These are phyloP conservation scores for Leucophora obtusa DNA, from an alignment of 2,888 invertebrate species.

Conservation along the genomic window DNA sequence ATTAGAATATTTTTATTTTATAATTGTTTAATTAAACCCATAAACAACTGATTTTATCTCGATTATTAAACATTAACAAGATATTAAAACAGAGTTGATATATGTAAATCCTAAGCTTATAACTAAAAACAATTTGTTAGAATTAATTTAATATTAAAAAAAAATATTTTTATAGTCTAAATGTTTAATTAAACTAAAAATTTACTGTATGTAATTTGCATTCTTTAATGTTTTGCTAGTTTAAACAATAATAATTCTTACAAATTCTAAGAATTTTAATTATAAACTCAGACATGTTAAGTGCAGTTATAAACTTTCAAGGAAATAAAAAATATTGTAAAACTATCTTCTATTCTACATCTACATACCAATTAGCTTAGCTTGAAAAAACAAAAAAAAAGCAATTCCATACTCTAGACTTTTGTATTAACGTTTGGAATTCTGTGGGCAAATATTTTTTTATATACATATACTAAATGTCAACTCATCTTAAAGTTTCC, in stretches of 20 bases:
- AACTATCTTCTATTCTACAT: constrained; percentile 33
- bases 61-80: constrained; percentile 20
- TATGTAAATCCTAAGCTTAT: not conserved
- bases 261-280: constrained; percentile 14
- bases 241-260: not conserved
- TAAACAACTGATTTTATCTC: constrained; percentile 28
- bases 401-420: not conserved
- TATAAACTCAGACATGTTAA: not conserved
- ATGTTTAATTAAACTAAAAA: constrained; percentile 18
- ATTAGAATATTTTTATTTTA: not conserved
- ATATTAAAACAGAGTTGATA: not conserved
- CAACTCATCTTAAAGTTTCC: constrained; percentile 50
- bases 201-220: constrained; percentile 15
- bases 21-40: constrained; percentile 30
- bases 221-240: not conserved
- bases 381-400: not conserved
- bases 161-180: not conserved
- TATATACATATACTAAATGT: constrained; percentile 44
- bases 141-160: not conserved
- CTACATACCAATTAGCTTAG: constrained; percentile 48
- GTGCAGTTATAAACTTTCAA: constrained; percentile 11
- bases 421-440: not conserved
- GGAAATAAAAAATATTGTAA: constrained; percentile 13
- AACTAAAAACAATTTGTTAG: not conserved
- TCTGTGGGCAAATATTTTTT: not conserved